phyloP scores from a whole-genome alignment of 2,113 vertebrate genomes.

The Spea bombifrons region DNA sequence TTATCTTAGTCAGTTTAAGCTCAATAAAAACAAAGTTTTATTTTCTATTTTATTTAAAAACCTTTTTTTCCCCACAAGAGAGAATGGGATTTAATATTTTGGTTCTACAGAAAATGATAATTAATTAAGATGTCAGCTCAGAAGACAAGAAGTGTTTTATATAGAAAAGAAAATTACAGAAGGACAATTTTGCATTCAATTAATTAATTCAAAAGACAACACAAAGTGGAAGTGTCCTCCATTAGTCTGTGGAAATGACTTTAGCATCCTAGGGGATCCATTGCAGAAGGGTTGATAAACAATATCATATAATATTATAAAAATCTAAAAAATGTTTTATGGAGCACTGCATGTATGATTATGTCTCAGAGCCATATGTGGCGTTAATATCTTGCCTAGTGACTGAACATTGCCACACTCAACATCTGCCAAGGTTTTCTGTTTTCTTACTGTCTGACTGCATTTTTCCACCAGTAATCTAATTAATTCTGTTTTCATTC shows the following conservation, averaged over 20 bases:
- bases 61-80: background rate
- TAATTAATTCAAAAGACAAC: slow-evolving; percentile 9
- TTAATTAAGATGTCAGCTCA: background rate
- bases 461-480: slow-evolving; percentile 31
- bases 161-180: slow-evolving; percentile 9
- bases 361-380: slow-evolving; percentile 5
- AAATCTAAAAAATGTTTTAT: background rate
- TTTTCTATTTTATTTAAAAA: background rate
- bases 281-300: background rate
- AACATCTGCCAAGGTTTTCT: slow-evolving; percentile 26
- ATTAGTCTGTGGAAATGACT: slow-evolving; percentile 16
- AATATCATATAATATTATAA: no score
- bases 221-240: slow-evolving; percentile 19
- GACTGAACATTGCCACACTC: background rate
- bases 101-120: background rate
- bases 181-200: slow-evolving; percentile 6
- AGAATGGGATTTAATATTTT: background rate
- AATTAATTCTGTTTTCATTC: slow-evolving; percentile 47
- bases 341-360: background rate
- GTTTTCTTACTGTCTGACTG: slow-evolving; percentile 13
- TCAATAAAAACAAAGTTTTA: background rate
- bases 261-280: background rate
- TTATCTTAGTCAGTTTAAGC: background rate
- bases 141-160: background rate
- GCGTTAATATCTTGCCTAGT: slow-evolving; percentile 5